Evolutionary conservation across 2,888 invertebrate species (phyloP).

Genomic region (Druceiella hillmani): DNA sequence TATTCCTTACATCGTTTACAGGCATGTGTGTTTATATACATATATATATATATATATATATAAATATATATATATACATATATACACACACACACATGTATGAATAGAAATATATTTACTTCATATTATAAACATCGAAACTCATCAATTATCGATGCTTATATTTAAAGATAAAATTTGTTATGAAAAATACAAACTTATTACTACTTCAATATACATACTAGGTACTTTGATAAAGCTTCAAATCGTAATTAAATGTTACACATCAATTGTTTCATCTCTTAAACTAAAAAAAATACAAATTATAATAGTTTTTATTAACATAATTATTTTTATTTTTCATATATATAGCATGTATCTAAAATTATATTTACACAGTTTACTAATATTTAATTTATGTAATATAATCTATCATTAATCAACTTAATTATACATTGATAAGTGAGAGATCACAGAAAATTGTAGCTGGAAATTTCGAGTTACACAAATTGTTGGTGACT

Average conservation of each 20-base stretch:
- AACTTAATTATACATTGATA: slow-evolving; percentile 18
- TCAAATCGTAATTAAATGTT: no score
- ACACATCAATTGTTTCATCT: no score
- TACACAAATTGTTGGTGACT: no score
- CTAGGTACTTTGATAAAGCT: slow-evolving; percentile 54
- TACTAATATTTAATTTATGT: no score
- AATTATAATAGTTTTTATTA: slow-evolving; percentile 24
- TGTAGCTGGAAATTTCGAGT: slow-evolving; percentile 54
- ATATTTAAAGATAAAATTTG: no score
- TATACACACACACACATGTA: slow-evolving; percentile 33
- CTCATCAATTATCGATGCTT: slow-evolving; percentile 40
- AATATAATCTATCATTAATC: no score
- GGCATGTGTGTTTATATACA: no score
- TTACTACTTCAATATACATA: no score
- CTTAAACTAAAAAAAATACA: no score
- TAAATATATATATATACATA: no score
- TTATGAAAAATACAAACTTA: slow-evolving; percentile 38
- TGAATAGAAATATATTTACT: slow-evolving; percentile 36
- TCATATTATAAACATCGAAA: slow-evolving; percentile 50
- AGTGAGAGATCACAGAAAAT: slow-evolving; percentile 55
- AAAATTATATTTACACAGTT: slow-evolving; percentile 50
- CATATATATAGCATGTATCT: slow-evolving; percentile 45
- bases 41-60: no score
- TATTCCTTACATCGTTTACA: no score
- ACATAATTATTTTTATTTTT: slow-evolving; percentile 39